Evolutionary conservation across 2,888 invertebrate species (phyloP), one percentile per base, ranked within the genome.

Genomic region (Microctonus aethiopoides): DNA sequence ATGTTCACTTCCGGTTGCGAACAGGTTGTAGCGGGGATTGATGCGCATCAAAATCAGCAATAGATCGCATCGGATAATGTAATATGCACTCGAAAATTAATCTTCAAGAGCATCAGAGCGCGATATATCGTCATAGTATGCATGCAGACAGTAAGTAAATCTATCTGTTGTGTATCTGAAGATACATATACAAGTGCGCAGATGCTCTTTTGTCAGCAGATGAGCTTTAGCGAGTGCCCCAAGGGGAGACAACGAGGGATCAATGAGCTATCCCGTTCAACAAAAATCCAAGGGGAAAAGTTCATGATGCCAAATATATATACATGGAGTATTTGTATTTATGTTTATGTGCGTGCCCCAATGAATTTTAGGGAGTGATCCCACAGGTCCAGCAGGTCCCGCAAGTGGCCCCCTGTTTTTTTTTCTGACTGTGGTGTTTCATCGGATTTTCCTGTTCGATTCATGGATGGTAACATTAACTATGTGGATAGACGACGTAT

Each of bases 11-110:
- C 46, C 54, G 65, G 65, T 79, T 80, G 70, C n/a, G 79, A 83
- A 82, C 84, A 85, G 84, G 85, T 85, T 82, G 82, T 78, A 75
- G 29, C 59, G 59, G 63, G 67, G 61, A 66, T 61, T 20, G 71
- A 26, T 51, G 34, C 56, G 67, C 26, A 34, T 39, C 52, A 63
- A 46, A 22, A 60, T 57, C 67, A 39, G 62, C 59, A 41, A 36
- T 64, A 66, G 69, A 82, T 83, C 80, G 76, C 78, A 81, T 83
- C 77, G 81, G 79, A 77, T 83, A 83, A 46, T 46, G 46, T 46
- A 16, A 46, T 46, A 16, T 46, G 46, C 46, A 46, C 46, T 46
- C 46, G 16, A 46, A 46, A 46, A 46, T 46, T 46, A 83, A 83
- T 84, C 83, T 78, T 78, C 82, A 81, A 83, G 82, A 81, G 80